phyloP scores from a whole-genome alignment of 37 sponge, comb jelly and placozoan species.

The Hormiphora californensis region DNA sequence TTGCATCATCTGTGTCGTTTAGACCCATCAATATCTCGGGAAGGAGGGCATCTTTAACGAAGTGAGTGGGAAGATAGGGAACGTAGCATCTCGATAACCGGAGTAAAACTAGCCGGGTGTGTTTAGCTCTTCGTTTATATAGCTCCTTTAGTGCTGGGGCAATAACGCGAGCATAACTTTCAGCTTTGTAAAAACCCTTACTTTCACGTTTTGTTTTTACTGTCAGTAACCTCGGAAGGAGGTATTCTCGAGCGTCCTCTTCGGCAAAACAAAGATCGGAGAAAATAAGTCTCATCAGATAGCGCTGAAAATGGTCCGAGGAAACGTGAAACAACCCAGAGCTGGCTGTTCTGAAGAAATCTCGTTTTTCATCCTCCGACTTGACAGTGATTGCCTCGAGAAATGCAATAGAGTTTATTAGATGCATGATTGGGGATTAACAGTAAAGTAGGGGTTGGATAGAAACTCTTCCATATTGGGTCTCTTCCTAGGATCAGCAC shows the following conservation, averaged over 20 bases:
- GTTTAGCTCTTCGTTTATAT: slow-evolving; percentile 36
- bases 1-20: slow-evolving; percentile 49
- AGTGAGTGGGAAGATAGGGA: slow-evolving; percentile 30
- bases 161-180: slow-evolving; percentile 15
- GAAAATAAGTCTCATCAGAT: slow-evolving; percentile 31
- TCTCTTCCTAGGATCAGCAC: slow-evolving; percentile 32
- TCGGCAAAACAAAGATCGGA: slow-evolving; percentile 41
- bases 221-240: neutral
- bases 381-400: slow-evolving; percentile 19
- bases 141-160: slow-evolving; percentile 22
- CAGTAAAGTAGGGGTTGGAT: neutral
- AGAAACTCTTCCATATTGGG: slow-evolving; percentile 5
- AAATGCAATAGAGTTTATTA: slow-evolving; percentile 17
- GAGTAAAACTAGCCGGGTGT: neutral
- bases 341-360: slow-evolving; percentile 16
- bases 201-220: slow-evolving; percentile 48
- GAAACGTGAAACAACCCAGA: slow-evolving; percentile 35
- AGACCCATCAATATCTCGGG: slow-evolving; percentile 24
- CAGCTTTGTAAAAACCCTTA: slow-evolving; percentile 46
- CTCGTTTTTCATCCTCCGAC: neutral
- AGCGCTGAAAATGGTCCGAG: slow-evolving; percentile 6
- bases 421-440: slow-evolving; percentile 22
- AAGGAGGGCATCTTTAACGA: slow-evolving; percentile 14
- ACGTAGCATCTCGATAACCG: slow-evolving; percentile 15
- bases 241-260: slow-evolving; percentile 44